Percentiles rank a stretch among this genome's conserved stretches.
Evolutionary conservation across 30 jellyfish, hydroid and myxozoan genomes (phyloP).

Genomic region (Pelagia noctiluca): DNA sequence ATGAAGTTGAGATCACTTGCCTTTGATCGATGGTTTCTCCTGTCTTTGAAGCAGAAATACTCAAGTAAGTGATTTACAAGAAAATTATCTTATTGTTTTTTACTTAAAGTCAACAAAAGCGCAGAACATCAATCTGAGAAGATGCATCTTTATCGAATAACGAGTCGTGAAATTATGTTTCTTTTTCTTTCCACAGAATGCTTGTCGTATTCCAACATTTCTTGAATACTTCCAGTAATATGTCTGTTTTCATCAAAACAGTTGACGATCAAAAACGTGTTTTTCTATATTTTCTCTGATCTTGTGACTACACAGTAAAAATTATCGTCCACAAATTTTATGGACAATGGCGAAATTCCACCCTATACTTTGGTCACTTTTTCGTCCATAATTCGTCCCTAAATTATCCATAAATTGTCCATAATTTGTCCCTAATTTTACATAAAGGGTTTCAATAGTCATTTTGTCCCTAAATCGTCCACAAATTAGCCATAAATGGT

Average conservation of each 20-base stretch:
- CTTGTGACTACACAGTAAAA: background rate
- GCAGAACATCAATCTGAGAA: slow-evolving; percentile 1
- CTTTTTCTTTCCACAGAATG: slow-evolving; percentile 4
- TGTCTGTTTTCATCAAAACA: background rate
- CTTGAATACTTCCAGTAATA: background rate
- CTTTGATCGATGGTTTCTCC: slow-evolving; percentile 12
- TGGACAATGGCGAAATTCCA: no score
- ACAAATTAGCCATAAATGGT: no score
- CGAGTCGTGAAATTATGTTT: background rate
- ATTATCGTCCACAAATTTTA: no score
- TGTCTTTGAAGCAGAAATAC: slow-evolving; percentile 1
- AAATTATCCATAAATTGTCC: no score
- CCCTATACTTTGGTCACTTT: no score
- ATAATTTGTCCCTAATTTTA: no score
- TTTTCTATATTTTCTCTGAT: background rate
- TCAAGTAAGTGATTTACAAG: background rate
- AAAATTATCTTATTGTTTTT: background rate
- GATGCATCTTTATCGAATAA: background rate
- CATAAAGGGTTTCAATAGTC: no score
- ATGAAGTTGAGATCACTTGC: slow-evolving; percentile 23
- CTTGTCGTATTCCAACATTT: background rate
- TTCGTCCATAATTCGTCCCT: no score
- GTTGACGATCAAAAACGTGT: background rate
- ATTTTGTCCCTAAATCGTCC: no score
- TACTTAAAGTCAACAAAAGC: background rate